Percentiles rank a stretch among this genome's conserved stretches.
Conservation (phyloP, 2,888 invertebrate genomes). For the Drosophila macrospina region DNA sequence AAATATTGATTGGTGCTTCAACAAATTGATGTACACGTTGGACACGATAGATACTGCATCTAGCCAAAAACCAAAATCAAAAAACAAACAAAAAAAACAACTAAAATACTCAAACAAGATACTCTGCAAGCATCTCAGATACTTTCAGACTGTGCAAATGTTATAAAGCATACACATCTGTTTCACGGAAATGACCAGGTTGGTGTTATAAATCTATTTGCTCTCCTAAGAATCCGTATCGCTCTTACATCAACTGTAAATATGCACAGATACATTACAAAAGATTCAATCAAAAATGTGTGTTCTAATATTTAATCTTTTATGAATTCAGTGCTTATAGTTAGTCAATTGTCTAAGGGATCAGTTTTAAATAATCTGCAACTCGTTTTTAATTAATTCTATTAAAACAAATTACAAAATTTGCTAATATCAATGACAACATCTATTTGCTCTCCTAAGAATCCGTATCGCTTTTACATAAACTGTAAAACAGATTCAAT, state of each 20-base stretch:
- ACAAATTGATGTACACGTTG: conserved; percentile 54
- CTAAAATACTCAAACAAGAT: conserved; percentile 17
- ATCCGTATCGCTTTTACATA: no score
- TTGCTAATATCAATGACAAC: no score
- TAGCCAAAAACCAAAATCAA: conserved; percentile 38
- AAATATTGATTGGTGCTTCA: conserved; percentile 61
- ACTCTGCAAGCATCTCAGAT: conserved; percentile 30
- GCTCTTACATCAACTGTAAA: no score
- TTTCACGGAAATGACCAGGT: conserved; percentile 75
- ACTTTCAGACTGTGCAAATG: conserved; percentile 44
- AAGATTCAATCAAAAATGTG: no score
- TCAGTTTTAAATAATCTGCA: no score
- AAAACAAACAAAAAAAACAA: not conserved
- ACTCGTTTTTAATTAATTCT: no score
- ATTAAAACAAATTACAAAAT: no score
- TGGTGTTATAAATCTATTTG: conserved; percentile 33
- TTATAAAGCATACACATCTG: conserved; percentile 28
- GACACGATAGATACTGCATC: conserved; percentile 64
- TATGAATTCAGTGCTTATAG: no score
- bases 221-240: no score
- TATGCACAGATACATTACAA: not conserved
- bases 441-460: no score
- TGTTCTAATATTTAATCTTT: not conserved
- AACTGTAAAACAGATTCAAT: no score
- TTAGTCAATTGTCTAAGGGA: no score